Conservation (phyloP, 2,113 vertebrate genomes). For the Oryzias woworae region DNA sequence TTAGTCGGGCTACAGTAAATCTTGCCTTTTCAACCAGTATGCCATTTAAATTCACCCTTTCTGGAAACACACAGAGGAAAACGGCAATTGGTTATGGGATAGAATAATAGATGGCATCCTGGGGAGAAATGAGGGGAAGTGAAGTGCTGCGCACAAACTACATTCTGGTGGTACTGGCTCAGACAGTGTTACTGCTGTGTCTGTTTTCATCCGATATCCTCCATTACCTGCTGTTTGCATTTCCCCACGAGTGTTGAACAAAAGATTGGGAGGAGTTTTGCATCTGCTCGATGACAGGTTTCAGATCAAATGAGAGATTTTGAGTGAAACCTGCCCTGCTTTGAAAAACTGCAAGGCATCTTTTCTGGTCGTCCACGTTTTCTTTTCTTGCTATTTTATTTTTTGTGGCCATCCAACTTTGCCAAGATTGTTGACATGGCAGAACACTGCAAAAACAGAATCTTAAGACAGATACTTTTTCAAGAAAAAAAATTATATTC, state of each 20-base stretch:
- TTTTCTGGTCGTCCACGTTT: too few relatives aligned
- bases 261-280: neutral
- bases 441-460: too few relatives aligned
- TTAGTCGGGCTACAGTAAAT: neutral
- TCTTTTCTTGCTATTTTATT: neutral
- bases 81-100: neutral
- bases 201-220: constrained; percentile 3
- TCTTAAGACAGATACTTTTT: too few relatives aligned
- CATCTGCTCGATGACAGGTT: neutral
- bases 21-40: neutral
- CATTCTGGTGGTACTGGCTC: neutral
- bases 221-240: neutral
- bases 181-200: neutral
- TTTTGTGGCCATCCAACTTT: neutral
- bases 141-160: neutral
- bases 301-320: neutral
- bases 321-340: neutral
- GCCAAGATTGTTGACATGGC: too few relatives aligned
- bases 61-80: constrained; percentile 5
- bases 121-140: neutral
- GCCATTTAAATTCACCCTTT: constrained; percentile 1
- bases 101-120: neutral
- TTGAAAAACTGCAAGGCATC: neutral
- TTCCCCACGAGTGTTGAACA: neutral
- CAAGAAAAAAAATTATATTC: too few relatives aligned